Conservation (phyloP, 2,797 vertebrate species). For the Sarcophilus harrisii region DNA sequence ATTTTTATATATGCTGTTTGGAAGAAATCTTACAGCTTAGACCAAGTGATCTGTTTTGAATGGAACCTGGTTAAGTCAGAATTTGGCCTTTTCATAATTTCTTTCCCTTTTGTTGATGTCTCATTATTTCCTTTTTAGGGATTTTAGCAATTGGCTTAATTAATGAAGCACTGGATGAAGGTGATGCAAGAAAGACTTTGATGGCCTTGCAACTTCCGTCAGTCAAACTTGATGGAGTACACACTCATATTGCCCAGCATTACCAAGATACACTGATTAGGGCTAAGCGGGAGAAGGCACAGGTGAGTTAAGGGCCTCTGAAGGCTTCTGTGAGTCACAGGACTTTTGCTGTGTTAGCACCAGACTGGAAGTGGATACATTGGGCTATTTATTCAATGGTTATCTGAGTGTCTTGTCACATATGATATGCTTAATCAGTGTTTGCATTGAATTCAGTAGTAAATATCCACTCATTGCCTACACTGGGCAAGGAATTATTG, state of each 20-base stretch:
- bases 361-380: not conserved
- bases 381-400: not conserved
- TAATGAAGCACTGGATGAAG: conserved; percentile 97
- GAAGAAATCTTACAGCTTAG: not conserved
- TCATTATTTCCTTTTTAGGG: conserved; percentile 83
- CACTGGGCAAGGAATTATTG: not conserved
- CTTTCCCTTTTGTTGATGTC: not conserved
- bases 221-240: conserved; percentile 94
- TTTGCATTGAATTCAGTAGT: not conserved
- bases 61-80: not conserved
- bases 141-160: conserved; percentile 96
- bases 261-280: conserved; percentile 96
- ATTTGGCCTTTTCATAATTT: not conserved
- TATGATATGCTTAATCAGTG: not conserved
- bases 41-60: not conserved
- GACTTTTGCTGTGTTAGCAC: not conserved
- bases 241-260: conserved; percentile 93
- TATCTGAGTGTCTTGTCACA: not conserved
- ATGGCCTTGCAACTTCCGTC: conserved; percentile 92
- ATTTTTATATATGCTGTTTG: not conserved
- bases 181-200: conserved; percentile 91
- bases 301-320: conserved; percentile 85
- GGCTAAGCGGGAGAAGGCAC: conserved; percentile 96
- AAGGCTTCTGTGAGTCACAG: not conserved
- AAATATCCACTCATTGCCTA: not conserved